phyloP scores from a whole-genome alignment of 2,888 invertebrate species.

The Baccha elongata region DNA sequence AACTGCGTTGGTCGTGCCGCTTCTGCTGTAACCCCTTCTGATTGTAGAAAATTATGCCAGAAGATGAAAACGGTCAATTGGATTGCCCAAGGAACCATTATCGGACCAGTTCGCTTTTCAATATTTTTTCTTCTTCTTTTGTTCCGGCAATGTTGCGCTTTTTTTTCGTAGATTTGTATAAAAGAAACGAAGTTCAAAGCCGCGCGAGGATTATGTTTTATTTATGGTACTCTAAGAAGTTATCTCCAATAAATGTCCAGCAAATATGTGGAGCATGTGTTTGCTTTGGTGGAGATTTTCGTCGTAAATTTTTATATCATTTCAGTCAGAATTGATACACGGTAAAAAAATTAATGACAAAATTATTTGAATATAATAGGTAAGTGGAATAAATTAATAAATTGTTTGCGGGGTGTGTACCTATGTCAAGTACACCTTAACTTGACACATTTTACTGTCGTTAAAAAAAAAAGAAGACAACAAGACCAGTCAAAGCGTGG shows the following conservation, averaged over 20 bases:
- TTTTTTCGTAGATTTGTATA: slow-evolving; percentile 3
- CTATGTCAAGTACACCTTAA: too few species aligned
- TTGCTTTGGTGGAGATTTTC: slow-evolving; percentile 82
- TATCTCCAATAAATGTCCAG: slow-evolving; percentile 83
- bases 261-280: slow-evolving; percentile 83
- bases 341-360: not conserved
- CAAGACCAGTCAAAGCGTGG: too few species aligned
- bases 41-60: slow-evolving; percentile 69
- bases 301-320: slow-evolving; percentile 80
- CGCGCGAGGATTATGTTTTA: slow-evolving; percentile 82
- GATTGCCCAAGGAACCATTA: slow-evolving; percentile 35
- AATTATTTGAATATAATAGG: too few species aligned
- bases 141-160: slow-evolving; percentile 25
- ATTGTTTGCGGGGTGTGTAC: too few species aligned
- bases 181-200: slow-evolving; percentile 75
- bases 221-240: slow-evolving; percentile 82
- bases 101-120: slow-evolving; percentile 55
- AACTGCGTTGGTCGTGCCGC: not conserved
- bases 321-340: slow-evolving; percentile 34
- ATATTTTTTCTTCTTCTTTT: slow-evolving; percentile 13
- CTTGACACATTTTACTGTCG: too few species aligned
- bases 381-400: too few species aligned
- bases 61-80: slow-evolving; percentile 61
- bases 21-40: not conserved
- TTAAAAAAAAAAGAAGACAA: too few species aligned